Evolutionary conservation across 1,140 invertebrate genomes (phyloP).

Genomic region (Calephelis nemesis): DNA sequence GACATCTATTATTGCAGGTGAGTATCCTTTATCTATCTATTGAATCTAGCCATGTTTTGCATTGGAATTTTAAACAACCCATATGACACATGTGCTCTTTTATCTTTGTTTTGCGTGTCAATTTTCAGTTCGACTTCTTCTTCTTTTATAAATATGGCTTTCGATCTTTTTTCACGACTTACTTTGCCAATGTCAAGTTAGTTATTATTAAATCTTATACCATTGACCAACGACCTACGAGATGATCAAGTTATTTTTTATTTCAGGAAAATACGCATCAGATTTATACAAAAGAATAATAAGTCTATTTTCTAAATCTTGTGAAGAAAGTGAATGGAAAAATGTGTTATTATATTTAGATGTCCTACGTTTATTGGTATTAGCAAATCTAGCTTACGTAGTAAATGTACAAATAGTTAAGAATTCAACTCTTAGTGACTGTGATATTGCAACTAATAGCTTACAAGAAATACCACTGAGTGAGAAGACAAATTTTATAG

Average conservation of each 20-base stretch:
- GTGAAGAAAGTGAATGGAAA: slow-evolving; percentile 59
- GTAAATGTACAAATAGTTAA: slow-evolving; percentile 70
- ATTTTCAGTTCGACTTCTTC: no score
- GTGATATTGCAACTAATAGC: slow-evolving; percentile 58
- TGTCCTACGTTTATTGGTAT: slow-evolving; percentile 52
- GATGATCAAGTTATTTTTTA: not conserved
- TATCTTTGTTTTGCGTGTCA: no score
- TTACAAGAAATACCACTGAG: slow-evolving; percentile 61
- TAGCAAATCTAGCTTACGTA: slow-evolving; percentile 60
- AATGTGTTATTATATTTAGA: slow-evolving; percentile 58
- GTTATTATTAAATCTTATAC: no score
- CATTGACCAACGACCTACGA: no score
- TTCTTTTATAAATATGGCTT: no score
- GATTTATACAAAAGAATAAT: slow-evolving; percentile 52
- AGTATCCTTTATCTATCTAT: slow-evolving; percentile 31
- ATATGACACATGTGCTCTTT: no score
- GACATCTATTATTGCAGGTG: slow-evolving; percentile 65
- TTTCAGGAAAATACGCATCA: slow-evolving; percentile 63
- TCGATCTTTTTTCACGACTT: no score
- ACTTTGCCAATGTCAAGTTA: no score
- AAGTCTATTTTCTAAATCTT: slow-evolving; percentile 52
- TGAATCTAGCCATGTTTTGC: slow-evolving; percentile 17
- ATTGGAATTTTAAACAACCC: not conserved
- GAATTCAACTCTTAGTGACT: slow-evolving; percentile 48
- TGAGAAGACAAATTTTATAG: slow-evolving; percentile 52